Base-by-base conservation (phyloP, 2,113 vertebrate species). In the Ciconia stormi region DNA sequence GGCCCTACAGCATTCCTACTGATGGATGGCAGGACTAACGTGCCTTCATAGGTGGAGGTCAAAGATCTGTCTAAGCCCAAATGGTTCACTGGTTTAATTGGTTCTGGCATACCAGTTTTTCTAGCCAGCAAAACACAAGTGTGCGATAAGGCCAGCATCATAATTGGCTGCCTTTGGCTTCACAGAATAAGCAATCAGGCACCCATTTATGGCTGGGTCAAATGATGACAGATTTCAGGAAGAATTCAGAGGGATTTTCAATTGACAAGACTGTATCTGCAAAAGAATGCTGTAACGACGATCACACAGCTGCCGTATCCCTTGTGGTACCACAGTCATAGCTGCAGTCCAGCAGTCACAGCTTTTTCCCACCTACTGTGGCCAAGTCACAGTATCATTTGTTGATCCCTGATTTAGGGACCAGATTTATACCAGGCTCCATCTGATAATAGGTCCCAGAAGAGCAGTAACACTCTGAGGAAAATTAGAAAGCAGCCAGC, bases 51-150 rank as follows among this genome's bases (percentile, higher is more conserved):
- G 82, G 36, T 9, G 2, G 81, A 93, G 89, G 91, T 96, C 91
- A 97, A 95, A 97, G 66, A 92, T 72, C 67, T 2, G 2, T 62
- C 50, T 87, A 70, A 94, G 23, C 40, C 82, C 73, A 94, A 87
- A 94, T 44, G 53, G 61, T 87, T 89, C 84, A 82, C 70, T 79
- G 49, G 73, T 79, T 91, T 96, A 94, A 96, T 95, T 94, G 91
- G 56, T 89, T 93, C 47, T 85, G 52, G 40, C 61, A 56, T 34
- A 79, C 30, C 52, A 56, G 40, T 38, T 94, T 71, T 66, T 58
- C 50, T 61, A 87, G 73, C 52, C 65, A 96, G 73, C 29, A 89
- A 78, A 87, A 76, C 30, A 55, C 63, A 74, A 81, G 52, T 17
- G 76, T 83, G 47, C 1, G 2, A 27, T 69, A 87, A 52, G 36